Conservation (phyloP, 2,888 invertebrate genomes). For the Cosmopolites sordidus region DNA sequence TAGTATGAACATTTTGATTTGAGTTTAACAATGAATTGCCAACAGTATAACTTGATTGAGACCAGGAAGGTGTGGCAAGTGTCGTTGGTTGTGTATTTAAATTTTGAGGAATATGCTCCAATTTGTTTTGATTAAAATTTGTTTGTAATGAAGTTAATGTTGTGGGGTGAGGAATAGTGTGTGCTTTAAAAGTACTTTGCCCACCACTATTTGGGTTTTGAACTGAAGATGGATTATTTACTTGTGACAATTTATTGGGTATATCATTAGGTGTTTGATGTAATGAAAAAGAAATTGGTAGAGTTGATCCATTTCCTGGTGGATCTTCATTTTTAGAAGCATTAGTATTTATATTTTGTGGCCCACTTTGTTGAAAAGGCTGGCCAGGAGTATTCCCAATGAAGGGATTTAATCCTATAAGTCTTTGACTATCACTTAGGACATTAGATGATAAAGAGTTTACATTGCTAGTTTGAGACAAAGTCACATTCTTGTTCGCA, state of each 20-base stretch:
- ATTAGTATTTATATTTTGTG: background rate
- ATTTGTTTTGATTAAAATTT: no score
- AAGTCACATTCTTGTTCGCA: slow-evolving; percentile 10
- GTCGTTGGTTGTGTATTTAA: background rate
- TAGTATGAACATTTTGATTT: no score
- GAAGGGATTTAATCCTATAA: slow-evolving; percentile 4
- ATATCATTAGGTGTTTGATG: no score
- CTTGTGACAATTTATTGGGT: slow-evolving; percentile 1
- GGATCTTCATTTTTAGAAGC: no score
- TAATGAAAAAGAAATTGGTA: no score
- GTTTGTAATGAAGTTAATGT: background rate
- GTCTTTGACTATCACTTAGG: slow-evolving; percentile 3
- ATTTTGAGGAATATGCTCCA: background rate
- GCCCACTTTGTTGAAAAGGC: slow-evolving; percentile 18
- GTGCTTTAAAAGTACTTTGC: slow-evolving; percentile 5
- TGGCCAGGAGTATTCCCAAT: slow-evolving; percentile 14
- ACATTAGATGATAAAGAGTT: slow-evolving; percentile 15
- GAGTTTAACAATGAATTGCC: no score
- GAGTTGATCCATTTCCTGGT: no score
- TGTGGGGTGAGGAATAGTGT: background rate
- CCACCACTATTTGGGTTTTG: slow-evolving; percentile 3
- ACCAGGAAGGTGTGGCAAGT: background rate
- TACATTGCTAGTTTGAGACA: slow-evolving; percentile 8
- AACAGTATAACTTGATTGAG: no score
- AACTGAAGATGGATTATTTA: slow-evolving; percentile 2